Evolutionary conservation across 2,888 invertebrate genomes (phyloP).

Genomic region (Nomada goodeniana): DNA sequence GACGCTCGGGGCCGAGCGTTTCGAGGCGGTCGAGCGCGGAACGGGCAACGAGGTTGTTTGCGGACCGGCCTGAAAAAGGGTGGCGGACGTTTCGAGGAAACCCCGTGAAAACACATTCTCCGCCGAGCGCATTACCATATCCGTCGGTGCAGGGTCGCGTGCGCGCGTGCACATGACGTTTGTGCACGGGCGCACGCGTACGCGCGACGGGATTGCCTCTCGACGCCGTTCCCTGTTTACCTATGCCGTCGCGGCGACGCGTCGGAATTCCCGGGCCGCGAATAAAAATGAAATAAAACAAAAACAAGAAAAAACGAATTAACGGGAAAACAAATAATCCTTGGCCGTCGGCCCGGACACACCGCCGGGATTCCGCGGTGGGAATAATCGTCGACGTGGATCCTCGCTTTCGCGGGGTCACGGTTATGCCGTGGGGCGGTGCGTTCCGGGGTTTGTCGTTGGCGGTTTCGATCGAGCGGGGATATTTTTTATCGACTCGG

Average conservation of each 20-base stretch:
- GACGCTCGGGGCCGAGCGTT: slow-evolving; percentile 4
- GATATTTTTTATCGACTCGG: background rate
- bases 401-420: background rate
- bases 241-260: slow-evolving; percentile 55
- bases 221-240: slow-evolving; percentile 67
- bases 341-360: slow-evolving; percentile 24
- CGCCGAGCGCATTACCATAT: slow-evolving; percentile 76
- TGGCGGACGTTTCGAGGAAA: slow-evolving; percentile 63
- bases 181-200: slow-evolving; percentile 52
- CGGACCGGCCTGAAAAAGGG: slow-evolving; percentile 52
- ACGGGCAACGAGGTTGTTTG: slow-evolving; percentile 65
- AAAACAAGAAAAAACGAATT: slow-evolving; percentile 63
- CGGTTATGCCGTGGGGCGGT: background rate
- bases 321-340: slow-evolving; percentile 69
- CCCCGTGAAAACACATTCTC: slow-evolving; percentile 74
- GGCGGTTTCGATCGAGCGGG: slow-evolving; percentile 5
- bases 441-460: background rate
- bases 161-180: background rate
- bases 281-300: slow-evolving; percentile 54
- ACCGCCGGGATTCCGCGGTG: background rate
- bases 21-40: slow-evolving; percentile 16
- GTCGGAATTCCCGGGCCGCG: slow-evolving; percentile 52
- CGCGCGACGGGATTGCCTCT: slow-evolving; percentile 70
- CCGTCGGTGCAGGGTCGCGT: slow-evolving; percentile 56
- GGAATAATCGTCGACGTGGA: slow-evolving; percentile 30